These are phyloP conservation scores for Riparia riparia DNA, from an alignment of 2,113 vertebrate genomes.

Conservation along the genomic window DNA sequence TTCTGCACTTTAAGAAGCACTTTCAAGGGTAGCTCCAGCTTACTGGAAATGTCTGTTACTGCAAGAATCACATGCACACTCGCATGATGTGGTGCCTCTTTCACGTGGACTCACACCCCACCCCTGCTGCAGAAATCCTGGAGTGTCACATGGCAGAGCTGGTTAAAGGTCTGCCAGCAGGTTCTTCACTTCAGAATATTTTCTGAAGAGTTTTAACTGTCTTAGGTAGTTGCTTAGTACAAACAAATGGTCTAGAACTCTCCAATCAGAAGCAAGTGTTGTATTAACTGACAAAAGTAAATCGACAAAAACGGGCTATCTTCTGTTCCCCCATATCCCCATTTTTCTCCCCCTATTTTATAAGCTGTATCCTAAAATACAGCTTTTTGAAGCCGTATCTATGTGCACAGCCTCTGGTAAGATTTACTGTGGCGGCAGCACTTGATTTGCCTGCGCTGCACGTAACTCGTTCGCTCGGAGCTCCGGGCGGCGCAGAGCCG, in stretches of 20 bases:
- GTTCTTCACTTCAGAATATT: background rate
- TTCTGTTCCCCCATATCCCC: background rate
- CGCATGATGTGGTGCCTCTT: slow-evolving; percentile 16
- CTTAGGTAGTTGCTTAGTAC: background rate
- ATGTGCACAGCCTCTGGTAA: background rate
- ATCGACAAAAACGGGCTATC: background rate
- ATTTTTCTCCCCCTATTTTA: background rate
- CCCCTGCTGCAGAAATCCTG: background rate
- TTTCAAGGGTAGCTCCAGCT: background rate
- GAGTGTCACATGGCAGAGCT: background rate
- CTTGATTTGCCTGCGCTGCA: accelerated
- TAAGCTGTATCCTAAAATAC: background rate
- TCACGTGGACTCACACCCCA: background rate
- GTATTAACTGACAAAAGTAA: background rate
- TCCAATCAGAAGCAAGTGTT: background rate
- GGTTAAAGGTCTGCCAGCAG: background rate
- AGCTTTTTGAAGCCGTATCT: background rate
- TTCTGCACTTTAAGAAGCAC: background rate
- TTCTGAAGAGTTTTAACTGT: background rate
- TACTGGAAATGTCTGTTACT: background rate
- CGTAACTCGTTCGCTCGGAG: background rate
- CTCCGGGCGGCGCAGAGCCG: background rate
- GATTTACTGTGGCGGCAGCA: background rate
- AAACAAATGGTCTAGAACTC: background rate
- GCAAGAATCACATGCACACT: background rate